These are phyloP conservation scores for Epizoanthus stellaris DNA, from an alignment of 92 coral and sea anemone species.

Conservation along the genomic window DNA sequence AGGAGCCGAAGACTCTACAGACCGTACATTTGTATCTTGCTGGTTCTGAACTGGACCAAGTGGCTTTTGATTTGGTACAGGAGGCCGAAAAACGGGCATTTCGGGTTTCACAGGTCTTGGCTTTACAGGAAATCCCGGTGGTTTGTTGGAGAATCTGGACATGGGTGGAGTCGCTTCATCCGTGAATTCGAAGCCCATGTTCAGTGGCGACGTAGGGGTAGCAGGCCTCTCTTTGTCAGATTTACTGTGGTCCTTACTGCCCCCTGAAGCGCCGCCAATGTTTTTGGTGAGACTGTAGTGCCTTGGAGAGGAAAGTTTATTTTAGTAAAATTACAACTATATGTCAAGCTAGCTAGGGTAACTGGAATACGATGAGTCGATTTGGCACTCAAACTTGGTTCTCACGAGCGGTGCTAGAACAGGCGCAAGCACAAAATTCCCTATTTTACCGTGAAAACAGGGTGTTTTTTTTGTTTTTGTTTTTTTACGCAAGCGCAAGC, in stretches of 20 bases:
- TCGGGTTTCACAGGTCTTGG: constrained; percentile 14
- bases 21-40: background rate
- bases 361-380: background rate
- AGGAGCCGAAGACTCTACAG: background rate
- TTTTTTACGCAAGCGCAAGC: no score
- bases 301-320: background rate
- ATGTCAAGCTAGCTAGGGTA: background rate
- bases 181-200: constrained; percentile 12
- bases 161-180: background rate
- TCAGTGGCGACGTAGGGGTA: constrained; percentile 31
- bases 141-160: background rate
- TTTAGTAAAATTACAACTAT: background rate
- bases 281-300: constrained; percentile 41
- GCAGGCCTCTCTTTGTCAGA: background rate
- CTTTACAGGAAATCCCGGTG: constrained; percentile 2
- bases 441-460: no score
- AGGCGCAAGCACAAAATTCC: no score
- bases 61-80: constrained; percentile 1
- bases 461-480: no score
- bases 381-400: no score
- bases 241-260: constrained; percentile 1
- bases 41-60: background rate
- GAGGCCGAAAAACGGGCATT: background rate
- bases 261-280: background rate
- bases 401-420: no score